Base-by-base conservation (phyloP, 1,140 invertebrate species). In the Rhyzopertha dominica region DNA sequence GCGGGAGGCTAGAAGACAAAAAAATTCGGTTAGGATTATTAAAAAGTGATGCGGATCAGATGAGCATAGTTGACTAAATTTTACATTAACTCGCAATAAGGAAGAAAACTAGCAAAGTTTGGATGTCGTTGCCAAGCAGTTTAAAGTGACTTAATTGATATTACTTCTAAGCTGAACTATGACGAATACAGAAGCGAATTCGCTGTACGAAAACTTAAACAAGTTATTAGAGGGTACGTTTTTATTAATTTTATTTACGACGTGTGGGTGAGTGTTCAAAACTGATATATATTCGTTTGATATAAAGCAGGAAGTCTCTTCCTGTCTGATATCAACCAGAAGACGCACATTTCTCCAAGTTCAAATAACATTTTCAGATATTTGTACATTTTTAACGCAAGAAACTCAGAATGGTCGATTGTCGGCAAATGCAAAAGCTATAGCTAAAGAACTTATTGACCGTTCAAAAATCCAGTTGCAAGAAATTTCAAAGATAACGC, bases 261-360 rank as follows among this genome's bases (percentile, higher is more conserved):
- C 46, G n/a, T n/a, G 43, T 51, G 47, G 51, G 54, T 56, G 51
- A 56, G 51, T 53, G 45, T 54, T 37, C 38, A 53, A 53, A 56
- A 47, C 47, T 56, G 45, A 52, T 14, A 38, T 5, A 8, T 43
- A 9, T 38, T 43, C n/a, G 36, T 36, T 43, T 43, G n/a, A 5
- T 36, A 36, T 13, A 7, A 22, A 25, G 2, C 5, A 10, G 14
- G 12, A 20, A 22, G 17, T 8, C 12, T n/a, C 10, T 20, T 36
- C 24, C 24, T 20, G 14, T 5, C 24, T 22, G 7, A 4, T 12
- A 22, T 7, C 9, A 26, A 4, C 3, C 5, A 24, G 23, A n/a
- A 23, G 10, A 24, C 13, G 13, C 14, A 40, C 4, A 12, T 3
- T 26, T 8, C 9, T 19, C 18, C 8, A 13, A 8, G 13, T 7